Percentiles rank a stretch among this genome's conserved stretches.
Evolutionary conservation across 2,888 invertebrate species (phyloP).

Genomic region (Ceraclea dissimilis): DNA sequence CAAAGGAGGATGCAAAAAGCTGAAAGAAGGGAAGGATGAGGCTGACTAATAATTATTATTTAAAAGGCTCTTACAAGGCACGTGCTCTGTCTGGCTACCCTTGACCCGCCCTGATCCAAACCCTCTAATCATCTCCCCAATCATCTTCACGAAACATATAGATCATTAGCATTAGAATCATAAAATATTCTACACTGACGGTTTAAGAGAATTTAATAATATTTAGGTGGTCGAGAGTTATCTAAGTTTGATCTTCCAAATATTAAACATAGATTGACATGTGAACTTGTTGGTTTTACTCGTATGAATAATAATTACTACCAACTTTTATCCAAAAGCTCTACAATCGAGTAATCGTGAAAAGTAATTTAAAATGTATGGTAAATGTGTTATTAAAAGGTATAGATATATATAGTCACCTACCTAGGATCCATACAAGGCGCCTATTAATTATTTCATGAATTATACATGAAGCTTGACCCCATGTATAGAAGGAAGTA

Average conservation of each 20-base stretch:
- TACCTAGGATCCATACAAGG: no score
- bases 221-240: not conserved
- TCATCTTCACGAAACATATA: no score
- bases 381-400: not conserved
- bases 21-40: not conserved
- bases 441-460: not conserved
- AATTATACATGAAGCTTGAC: not conserved
- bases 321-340: not conserved
- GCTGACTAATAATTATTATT: not conserved
- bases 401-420: not conserved
- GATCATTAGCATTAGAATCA: no score
- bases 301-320: not conserved
- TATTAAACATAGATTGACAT: not conserved
- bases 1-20: not conserved
- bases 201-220: not conserved
- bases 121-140: not conserved
- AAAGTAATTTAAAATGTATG: not conserved
- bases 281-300: not conserved
- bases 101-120: not conserved
- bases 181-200: no score
- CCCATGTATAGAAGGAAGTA: not conserved
- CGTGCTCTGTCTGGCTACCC: not conserved
- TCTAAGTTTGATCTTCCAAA: not conserved
- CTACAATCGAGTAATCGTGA: not conserved
- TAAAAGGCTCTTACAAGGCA: not conserved